Conservation (phyloP, 1,140 invertebrate species). For the Bombyx mandarina region DNA sequence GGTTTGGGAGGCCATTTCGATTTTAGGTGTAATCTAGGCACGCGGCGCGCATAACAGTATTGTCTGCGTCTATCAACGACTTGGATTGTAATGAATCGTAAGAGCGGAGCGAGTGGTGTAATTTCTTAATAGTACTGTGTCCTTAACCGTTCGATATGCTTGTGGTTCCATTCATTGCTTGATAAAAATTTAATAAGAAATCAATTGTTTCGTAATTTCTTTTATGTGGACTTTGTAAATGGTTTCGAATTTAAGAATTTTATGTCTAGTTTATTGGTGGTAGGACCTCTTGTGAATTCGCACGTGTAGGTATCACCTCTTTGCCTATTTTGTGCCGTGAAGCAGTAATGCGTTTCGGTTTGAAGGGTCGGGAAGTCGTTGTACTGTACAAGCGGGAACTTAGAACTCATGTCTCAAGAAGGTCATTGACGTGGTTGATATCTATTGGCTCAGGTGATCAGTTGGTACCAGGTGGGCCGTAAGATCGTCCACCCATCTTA, state of each 20-base stretch:
- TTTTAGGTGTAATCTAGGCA: background rate
- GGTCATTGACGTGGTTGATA: too few species aligned
- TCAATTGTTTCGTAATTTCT: background rate
- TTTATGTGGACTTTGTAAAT: background rate
- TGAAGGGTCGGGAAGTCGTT: too few species aligned
- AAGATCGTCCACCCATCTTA: too few species aligned
- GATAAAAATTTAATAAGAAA: background rate
- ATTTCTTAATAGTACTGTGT: conserved; percentile 1
- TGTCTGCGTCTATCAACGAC: background rate
- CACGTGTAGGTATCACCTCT: too few species aligned
- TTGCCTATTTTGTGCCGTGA: too few species aligned
- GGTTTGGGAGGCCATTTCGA: conserved; percentile 22
- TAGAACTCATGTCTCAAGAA: too few species aligned
- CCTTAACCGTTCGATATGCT: background rate
- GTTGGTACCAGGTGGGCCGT: too few species aligned
- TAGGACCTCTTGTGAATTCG: too few species aligned
- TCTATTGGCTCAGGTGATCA: too few species aligned
- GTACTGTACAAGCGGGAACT: too few species aligned
- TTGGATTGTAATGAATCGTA: conserved; percentile 1
- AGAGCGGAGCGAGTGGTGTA: conserved; percentile 4
- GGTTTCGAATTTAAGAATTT: background rate
- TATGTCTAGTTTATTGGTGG: too few species aligned
- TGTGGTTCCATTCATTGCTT: background rate
- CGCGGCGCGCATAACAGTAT: background rate
- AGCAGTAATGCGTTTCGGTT: too few species aligned